phyloP scores from a whole-genome alignment of 2,797 vertebrate genomes.

The Microctenopoma stevenorrisi region DNA sequence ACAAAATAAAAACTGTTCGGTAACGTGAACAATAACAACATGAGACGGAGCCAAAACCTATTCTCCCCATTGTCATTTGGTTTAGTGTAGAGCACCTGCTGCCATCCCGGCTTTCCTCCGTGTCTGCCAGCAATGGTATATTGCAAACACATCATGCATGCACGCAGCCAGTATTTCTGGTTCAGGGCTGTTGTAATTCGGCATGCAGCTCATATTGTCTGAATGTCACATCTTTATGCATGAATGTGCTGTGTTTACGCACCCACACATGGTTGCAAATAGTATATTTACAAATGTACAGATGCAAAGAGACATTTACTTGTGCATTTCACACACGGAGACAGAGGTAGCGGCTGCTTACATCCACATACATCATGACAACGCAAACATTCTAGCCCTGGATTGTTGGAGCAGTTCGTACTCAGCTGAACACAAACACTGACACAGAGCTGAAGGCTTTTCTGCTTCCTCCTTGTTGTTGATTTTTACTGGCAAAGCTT shows the following conservation, averaged over 20 bases:
- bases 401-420: slow-evolving; percentile 1
- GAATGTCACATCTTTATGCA: slow-evolving; percentile 66
- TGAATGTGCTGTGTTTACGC: slow-evolving; percentile 49
- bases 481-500: neutral
- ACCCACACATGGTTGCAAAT: slow-evolving; percentile 14
- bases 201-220: slow-evolving; percentile 50
- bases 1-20: slow-evolving; percentile 26
- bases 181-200: slow-evolving; percentile 47
- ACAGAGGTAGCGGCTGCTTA: slow-evolving; percentile 20
- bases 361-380: slow-evolving; percentile 45
- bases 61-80: slow-evolving; percentile 32
- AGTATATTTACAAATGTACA: slow-evolving; percentile 13
- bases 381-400: slow-evolving; percentile 21
- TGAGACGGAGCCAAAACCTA: slow-evolving; percentile 32
- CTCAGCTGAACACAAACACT: slow-evolving; percentile 16
- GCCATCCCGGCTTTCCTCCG: slow-evolving; percentile 44
- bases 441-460: slow-evolving; percentile 3
- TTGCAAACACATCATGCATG: slow-evolving; percentile 37
- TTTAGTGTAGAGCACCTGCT: slow-evolving; percentile 51
- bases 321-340: neutral
- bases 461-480: slow-evolving; percentile 1
- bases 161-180: slow-evolving; percentile 34
- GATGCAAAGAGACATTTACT: slow-evolving; percentile 2
- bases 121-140: slow-evolving; percentile 52
- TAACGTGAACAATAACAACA: slow-evolving; percentile 41